Base-by-base conservation (phyloP, 1,140 invertebrate species). In the Copidosoma floridanum region DNA sequence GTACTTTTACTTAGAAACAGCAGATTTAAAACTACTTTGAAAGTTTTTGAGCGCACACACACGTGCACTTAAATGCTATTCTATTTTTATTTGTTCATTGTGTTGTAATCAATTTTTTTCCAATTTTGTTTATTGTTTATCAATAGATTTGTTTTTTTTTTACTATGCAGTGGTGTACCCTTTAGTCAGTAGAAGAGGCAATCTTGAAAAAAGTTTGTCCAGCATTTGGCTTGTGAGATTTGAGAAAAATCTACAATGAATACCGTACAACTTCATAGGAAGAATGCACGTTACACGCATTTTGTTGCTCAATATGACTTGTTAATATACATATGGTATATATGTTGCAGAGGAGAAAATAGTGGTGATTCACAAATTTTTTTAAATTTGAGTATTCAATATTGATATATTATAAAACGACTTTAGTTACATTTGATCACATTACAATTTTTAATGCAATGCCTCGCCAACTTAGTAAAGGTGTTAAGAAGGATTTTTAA, bases 1-100 rank as follows among this genome's bases (percentile, higher is more conserved):
- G 38, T 7, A 14, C 5, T 41, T 41, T 11, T 14, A 16, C 10
- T 32, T 4, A 41, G 16, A 41, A 27, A 48, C n/a, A n/a, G n/a
- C n/a, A 47, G 44, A 37, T 54, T 21, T 24, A 24, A 21, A 61
- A 50, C 50, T 61, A 61, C 52, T 61, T 61, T 61, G 52, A 61
- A 61, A 61, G 58, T 61, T 61, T 61, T 61, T 61, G 5, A 50
- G 20, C 35, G 40, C 40, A 24, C 16, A n/a, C n/a, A n/a, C n/a
- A n/a, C n/a, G n/a, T n/a, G n/a, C n/a, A n/a, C n/a, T n/a, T n/a
- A n/a, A n/a, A n/a, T n/a, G n/a, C n/a, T n/a, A n/a, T n/a, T n/a
- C n/a, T n/a, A n/a, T n/a, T n/a, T n/a, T n/a, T n/a, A n/a, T n/a
- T n/a, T n/a, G n/a, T n/a, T n/a, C n/a, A n/a, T n/a, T n/a, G n/a